These are phyloP conservation scores for Ichneumoninae sp. DNA, from an alignment of 2,888 invertebrate species.

Conservation along the genomic window DNA sequence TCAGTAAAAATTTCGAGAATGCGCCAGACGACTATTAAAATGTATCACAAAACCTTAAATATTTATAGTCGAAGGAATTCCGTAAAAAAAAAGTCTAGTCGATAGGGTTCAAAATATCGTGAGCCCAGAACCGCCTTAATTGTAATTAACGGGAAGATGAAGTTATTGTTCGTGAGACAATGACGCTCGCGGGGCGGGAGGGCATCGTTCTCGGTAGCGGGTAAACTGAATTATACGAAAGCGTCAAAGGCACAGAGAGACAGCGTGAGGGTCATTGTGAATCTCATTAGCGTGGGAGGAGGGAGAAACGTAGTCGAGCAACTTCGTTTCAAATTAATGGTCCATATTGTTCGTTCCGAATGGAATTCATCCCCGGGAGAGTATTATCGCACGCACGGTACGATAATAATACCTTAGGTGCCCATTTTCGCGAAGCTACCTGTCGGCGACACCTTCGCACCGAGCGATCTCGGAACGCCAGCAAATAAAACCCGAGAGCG, in stretches of 20 bases:
- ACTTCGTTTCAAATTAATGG: constrained; percentile 35
- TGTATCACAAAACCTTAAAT: not conserved
- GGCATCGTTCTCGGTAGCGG: not conserved
- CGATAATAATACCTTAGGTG: constrained; percentile 30
- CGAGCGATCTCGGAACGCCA: not conserved
- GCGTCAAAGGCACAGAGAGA: not conserved
- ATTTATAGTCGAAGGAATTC: not conserved
- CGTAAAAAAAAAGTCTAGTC: not conserved
- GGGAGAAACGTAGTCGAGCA: constrained; percentile 11
- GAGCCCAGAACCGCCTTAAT: constrained; percentile 11
- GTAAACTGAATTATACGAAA: constrained; percentile 17
- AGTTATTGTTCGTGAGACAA: constrained; percentile 44
- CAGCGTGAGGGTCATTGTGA: constrained; percentile 9
- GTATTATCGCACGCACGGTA: constrained; percentile 1
- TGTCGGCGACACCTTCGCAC: not conserved
- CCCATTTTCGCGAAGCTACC: not conserved
- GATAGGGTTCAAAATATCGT: not conserved
- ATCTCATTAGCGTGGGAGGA: constrained; percentile 41
- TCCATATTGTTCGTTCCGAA: constrained; percentile 41
- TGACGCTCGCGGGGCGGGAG: constrained; percentile 2
- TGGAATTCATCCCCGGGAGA: constrained; percentile 11
- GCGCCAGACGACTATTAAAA: not conserved
- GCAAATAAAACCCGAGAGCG: not conserved
- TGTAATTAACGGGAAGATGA: constrained; percentile 25
- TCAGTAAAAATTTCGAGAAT: not conserved